Evolutionary conservation across 2,888 invertebrate genomes (phyloP).

Genomic region (Drosophila silvestris): DNA sequence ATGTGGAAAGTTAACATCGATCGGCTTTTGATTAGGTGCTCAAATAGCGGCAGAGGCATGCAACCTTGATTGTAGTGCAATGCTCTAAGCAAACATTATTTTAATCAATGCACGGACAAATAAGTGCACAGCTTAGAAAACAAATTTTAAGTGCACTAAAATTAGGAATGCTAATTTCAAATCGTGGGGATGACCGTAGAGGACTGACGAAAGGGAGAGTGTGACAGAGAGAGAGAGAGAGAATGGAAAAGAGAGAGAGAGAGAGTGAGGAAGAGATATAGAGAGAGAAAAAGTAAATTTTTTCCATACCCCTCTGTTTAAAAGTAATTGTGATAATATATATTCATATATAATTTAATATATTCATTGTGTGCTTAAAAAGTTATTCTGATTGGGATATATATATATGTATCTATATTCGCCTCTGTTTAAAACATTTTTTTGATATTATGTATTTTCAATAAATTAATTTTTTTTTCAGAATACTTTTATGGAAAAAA

Average conservation of each 20-base stretch:
- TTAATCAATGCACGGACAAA: background rate
- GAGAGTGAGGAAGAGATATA: background rate
- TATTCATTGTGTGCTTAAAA: background rate
- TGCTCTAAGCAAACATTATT: background rate
- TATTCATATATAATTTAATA: background rate
- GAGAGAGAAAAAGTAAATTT: background rate
- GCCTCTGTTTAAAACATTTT: background rate
- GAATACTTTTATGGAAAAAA: background rate
- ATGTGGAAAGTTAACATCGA: constrained; percentile 45
- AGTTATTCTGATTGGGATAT: background rate
- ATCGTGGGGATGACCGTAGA: background rate
- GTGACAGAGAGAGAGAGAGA: background rate
- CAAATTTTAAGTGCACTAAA: background rate
- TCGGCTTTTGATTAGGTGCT: constrained; percentile 53
- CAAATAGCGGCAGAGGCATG: constrained; percentile 9
- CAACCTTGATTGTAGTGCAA: background rate
- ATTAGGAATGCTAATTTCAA: background rate
- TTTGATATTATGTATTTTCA: background rate
- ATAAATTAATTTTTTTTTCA: too few relatives aligned
- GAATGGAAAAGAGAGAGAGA: background rate
- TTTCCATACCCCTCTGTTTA: background rate
- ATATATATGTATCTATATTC: background rate
- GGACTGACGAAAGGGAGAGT: background rate
- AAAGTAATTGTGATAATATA: background rate
- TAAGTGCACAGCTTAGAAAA: background rate